Percentiles rank a stretch among this genome's conserved stretches.
These are phyloP conservation scores for Pammene fasciana DNA, from an alignment of 2,888 invertebrate species.

Conservation along the genomic window DNA sequence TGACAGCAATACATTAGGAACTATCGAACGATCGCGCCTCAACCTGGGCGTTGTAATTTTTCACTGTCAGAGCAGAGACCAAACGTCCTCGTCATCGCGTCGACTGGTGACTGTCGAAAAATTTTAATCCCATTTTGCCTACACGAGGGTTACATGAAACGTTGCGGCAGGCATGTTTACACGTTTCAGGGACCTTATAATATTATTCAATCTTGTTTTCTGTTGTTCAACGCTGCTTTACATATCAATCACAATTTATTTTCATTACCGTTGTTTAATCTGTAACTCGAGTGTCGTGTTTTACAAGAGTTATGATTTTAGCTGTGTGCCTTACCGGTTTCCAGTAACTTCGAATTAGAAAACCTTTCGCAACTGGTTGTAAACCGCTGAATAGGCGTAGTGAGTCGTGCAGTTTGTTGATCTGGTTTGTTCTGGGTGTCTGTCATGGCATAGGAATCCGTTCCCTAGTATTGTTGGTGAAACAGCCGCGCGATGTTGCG, in stretches of 20 bases:
- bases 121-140: constrained; percentile 73
- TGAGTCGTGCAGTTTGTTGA: constrained; percentile 57
- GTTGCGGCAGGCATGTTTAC: constrained; percentile 54
- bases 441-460: constrained; percentile 69
- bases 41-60: constrained; percentile 74
- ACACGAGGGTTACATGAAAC: constrained; percentile 63
- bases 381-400: constrained; percentile 58
- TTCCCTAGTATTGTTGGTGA: constrained; percentile 65
- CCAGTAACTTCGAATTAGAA: constrained; percentile 48
- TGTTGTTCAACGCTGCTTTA: constrained; percentile 50
- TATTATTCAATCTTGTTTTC: constrained; percentile 57
- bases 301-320: constrained; percentile 58
- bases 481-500: constrained; percentile 61
- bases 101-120: constrained; percentile 78
- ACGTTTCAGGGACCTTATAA: constrained; percentile 49
- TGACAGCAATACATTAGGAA: constrained; percentile 81
- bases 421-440: constrained; percentile 64
- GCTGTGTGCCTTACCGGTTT: constrained; percentile 55
- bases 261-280: constrained; percentile 52
- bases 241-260: constrained; percentile 53
- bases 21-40: constrained; percentile 72
- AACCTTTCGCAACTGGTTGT: constrained; percentile 56
- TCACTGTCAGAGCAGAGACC: constrained; percentile 77
- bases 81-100: constrained; percentile 76
- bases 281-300: constrained; percentile 55